phyloP scores from a whole-genome alignment of 2,113 vertebrate genomes.

The Poeciliopsis turrubarensis region DNA sequence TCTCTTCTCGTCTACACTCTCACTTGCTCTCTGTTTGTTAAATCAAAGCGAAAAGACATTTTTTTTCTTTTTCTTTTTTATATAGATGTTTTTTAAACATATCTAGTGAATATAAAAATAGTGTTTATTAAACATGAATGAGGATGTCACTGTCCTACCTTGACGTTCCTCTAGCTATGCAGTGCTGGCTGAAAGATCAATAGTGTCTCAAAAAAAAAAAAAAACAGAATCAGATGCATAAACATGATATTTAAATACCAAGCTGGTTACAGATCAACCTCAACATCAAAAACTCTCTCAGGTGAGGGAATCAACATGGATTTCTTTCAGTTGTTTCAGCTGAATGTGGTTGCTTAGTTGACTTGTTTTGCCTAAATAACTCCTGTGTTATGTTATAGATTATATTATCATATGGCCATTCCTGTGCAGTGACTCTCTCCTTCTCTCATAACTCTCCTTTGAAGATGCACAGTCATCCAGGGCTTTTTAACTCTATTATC shows the following conservation, averaged over 20 bases:
- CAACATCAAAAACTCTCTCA: not conserved
- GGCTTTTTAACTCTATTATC: conserved; percentile 38
- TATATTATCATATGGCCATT: not conserved
- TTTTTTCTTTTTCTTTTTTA: not conserved
- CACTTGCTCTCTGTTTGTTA: conserved; percentile 32
- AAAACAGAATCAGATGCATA: conserved; percentile 13
- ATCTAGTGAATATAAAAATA: conserved; percentile 7
- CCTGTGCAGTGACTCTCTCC: not conserved
- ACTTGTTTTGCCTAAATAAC: not conserved
- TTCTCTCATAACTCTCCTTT: not conserved
- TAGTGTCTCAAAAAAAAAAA: not conserved
- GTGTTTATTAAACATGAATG: conserved; percentile 37
- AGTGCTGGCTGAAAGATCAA: not conserved
- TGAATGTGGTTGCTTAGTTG: not conserved
- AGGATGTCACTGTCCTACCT: not conserved
- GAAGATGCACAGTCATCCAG: conserved; percentile 2
- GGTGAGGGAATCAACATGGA: not conserved
- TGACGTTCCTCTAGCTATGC: conserved; percentile 30
- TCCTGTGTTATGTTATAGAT: not conserved
- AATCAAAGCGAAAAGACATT: conserved; percentile 32
- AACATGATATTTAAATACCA: conserved; percentile 12
- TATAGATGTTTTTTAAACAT: conserved; percentile 24
- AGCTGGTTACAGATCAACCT: conserved; percentile 2
- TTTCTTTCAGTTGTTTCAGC: not conserved
- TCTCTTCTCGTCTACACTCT: conserved; percentile 41